Evolutionary conservation across 2,888 invertebrate genomes (phyloP), one percentile per base, ranked within the genome.

Genomic region (Parnassius smintheus): DNA sequence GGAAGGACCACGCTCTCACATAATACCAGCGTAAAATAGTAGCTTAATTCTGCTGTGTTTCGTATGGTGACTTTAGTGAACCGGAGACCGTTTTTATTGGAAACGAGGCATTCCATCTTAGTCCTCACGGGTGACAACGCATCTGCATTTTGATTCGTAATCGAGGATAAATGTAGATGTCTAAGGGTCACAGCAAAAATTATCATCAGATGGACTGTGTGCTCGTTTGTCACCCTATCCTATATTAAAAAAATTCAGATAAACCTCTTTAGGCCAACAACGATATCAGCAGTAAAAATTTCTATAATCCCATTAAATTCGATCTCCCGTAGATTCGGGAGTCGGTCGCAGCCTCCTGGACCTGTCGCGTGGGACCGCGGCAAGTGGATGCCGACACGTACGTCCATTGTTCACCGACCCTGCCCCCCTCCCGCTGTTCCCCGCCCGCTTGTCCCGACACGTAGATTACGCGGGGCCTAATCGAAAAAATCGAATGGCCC

Each of bases 301-400:
- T 42, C 49, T 12, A 51, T 48, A 48, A 53, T 58, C 53, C 56
- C 49, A 62, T 62, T 62, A 58, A 45, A n/a, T 54, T 58, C 50
- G 54, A 59, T 63, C 59, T 45, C 56, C 59, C 50, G 59, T 12
- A 44, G 58, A 55, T 54, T 54, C 49, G 59, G 62, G 50, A 63
- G 59, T 46, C 59, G 44, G 51, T 12, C 52, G 51, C 62, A 82
- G 85, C 82, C 85, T 83, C 80, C 79, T 73, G 69, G 74, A 82
- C 81, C 83, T 79, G 84, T 77, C 78, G 76, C 82, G 83, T 83
- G 83, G 77, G 83, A 83, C 76, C 83, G 83, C 85, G 84, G 85
- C 91, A 90, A 91, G 91, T 91, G 91, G 84, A 91, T 91, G 86
- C 91, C 91, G 77, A 83, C 91, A 91, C 91, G 91, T 91, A 80